These are phyloP conservation scores for Carassius carassius DNA, from an alignment of 2,113 vertebrate species.

Conservation along the genomic window DNA sequence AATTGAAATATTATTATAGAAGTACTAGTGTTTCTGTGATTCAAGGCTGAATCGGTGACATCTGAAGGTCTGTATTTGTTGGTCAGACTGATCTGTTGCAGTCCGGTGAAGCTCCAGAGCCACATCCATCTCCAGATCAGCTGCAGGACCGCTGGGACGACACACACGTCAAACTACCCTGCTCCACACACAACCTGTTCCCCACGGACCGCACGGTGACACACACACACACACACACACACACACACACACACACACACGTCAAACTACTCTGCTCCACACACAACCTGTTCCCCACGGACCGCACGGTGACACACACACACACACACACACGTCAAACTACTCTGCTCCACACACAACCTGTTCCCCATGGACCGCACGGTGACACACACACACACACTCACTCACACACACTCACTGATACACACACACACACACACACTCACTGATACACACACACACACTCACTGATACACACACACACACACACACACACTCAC, in stretches of 20 bases:
- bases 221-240: neutral
- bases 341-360: no score
- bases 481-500: neutral
- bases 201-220: constrained; percentile 84
- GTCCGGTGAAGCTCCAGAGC: constrained; percentile 78
- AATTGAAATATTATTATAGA: neutral
- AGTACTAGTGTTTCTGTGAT: no score
- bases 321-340: no score
- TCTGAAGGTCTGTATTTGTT: neutral
- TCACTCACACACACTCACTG: constrained; percentile 78
- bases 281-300: neutral
- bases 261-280: neutral
- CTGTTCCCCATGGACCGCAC: no score
- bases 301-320: neutral
- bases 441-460: neutral
- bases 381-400: neutral
- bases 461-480: neutral
- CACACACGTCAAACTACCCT: constrained; percentile 91
- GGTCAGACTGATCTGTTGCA: constrained; percentile 21
- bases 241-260: neutral
- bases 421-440: constrained; percentile 68
- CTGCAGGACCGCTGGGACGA: constrained; percentile 88
- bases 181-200: constrained; percentile 84
- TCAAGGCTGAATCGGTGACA: neutral
- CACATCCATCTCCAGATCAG: constrained; percentile 76